Conservation (phyloP, 37 sponge, comb jelly and placozoan genomes). For the Oopsacas minuta region DNA sequence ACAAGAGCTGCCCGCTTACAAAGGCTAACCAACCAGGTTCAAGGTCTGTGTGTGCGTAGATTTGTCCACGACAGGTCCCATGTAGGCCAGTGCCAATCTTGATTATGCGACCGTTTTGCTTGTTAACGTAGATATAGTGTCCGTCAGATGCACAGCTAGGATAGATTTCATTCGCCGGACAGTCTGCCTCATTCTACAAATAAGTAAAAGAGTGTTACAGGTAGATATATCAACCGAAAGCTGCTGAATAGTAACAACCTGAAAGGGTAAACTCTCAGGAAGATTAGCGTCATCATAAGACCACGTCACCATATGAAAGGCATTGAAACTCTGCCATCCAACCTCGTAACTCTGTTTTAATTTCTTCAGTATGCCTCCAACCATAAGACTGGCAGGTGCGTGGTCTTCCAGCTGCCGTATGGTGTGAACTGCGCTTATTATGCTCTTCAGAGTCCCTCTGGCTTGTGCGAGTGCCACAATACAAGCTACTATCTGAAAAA, state of each 20-base stretch:
- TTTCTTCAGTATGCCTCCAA: background rate
- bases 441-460: slow-evolving; percentile 23
- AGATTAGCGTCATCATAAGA: slow-evolving; percentile 37
- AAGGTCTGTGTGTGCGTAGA: slow-evolving; percentile 24
- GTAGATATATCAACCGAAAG: background rate
- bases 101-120: slow-evolving; percentile 28
- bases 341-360: slow-evolving; percentile 8
- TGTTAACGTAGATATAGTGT: slow-evolving; percentile 27
- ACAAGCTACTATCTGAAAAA: slow-evolving; percentile 21
- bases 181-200: background rate
- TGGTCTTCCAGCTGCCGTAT: background rate
- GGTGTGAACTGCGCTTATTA: slow-evolving; percentile 8
- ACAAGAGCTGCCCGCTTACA: slow-evolving; percentile 23
- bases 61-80: slow-evolving; percentile 27
- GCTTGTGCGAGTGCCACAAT: slow-evolving; percentile 35
- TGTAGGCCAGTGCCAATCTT: slow-evolving; percentile 32
- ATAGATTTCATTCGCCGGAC: slow-evolving; percentile 22
- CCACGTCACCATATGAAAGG: slow-evolving; percentile 42
- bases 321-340: slow-evolving; percentile 18
- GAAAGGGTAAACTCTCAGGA: background rate
- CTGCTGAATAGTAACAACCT: background rate
- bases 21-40: slow-evolving; percentile 33
- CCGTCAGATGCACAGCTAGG: slow-evolving; percentile 27
- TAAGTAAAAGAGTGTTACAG: background rate
- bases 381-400: background rate